Base-by-base conservation (phyloP, 2,888 invertebrate genomes). In the Trichogramma evanescens region DNA sequence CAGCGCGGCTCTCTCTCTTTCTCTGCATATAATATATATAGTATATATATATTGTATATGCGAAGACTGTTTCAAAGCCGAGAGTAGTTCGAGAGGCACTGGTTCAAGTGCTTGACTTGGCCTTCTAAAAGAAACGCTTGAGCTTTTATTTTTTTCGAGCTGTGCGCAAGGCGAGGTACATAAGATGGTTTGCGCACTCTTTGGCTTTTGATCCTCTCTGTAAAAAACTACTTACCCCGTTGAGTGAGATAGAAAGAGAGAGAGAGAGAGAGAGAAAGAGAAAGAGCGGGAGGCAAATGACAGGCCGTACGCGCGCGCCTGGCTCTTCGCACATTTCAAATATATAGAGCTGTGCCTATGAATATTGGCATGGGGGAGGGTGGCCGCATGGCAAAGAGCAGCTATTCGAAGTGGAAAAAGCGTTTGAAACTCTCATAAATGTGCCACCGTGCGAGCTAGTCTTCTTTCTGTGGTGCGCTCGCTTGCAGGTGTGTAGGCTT, bases 71-170 rank as follows among this genome's bases (percentile, higher is more conserved):
- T 10, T 10, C 46, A 46, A 6, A 46, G 8, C 6, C 9, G 5
- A 46, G 9, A 8, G 10, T 10, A 6, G 1, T 46, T 46, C 46
- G 46, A 46, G n/a, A 10, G 5, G 46, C 46, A 9, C 10, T 46
- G 51, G 9, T 9, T 51, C 40, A 51, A 51, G 51, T 39, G 51
- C 40, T 51, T 38, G 42, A 38, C 26, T 26, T n/a, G 38, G 43
- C 39, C 4, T 39, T 10, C 44, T 59, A 57, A 59, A 63, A 57
- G 40, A 54, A 56, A 63, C 54, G 57, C 62, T 63, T 54, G 49
- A 56, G 54, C 48, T 13, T 10, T 48, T 44, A 39, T 38, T 55
- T 38, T 40, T 6, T 13, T 39, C 8, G 46, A 26, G 39, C 40
- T 13, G n/a, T 42, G 39, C 45, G n/a, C 9, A 39, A 39, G 51